Evolutionary conservation across 2,888 invertebrate genomes (phyloP).

Genomic region (Gisinianus flammeolus): DNA sequence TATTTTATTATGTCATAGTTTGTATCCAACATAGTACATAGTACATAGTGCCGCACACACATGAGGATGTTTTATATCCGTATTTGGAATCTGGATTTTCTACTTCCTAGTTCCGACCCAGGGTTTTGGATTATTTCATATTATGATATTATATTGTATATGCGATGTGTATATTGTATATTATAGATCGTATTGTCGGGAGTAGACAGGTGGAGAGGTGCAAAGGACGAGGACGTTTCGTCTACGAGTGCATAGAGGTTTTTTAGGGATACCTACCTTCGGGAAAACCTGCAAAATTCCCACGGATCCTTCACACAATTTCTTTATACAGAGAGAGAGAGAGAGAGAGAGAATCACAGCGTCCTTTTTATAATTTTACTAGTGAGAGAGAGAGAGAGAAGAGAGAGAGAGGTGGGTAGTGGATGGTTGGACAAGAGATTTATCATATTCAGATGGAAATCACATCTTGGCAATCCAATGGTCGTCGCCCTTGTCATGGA

Average conservation of each 20-base stretch:
- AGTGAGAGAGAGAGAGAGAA: neutral
- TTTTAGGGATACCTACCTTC: slow-evolving; percentile 20
- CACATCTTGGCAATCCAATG: slow-evolving; percentile 18
- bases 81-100: neutral
- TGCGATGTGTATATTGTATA: too few species aligned
- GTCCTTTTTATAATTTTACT: slow-evolving; percentile 27
- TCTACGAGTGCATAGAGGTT: slow-evolving; percentile 7
- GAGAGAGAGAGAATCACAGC: neutral
- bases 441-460: slow-evolving; percentile 41
- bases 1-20: neutral
- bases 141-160: too few species aligned
- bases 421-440: slow-evolving; percentile 6
- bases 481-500: slow-evolving; percentile 1
- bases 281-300: slow-evolving; percentile 48
- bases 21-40: neutral
- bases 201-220: neutral
- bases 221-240: neutral
- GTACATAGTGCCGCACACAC: neutral
- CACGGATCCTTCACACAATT: slow-evolving; percentile 36
- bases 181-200: neutral
- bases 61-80: neutral
- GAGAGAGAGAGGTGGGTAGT: slow-evolving; percentile 10
- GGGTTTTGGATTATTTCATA: too few species aligned
- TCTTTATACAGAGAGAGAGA: too few species aligned
- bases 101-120: slow-evolving; percentile 13